phyloP scores from a whole-genome alignment of 2,113 vertebrate genomes.

The Oncorhynchus clarkii region DNA sequence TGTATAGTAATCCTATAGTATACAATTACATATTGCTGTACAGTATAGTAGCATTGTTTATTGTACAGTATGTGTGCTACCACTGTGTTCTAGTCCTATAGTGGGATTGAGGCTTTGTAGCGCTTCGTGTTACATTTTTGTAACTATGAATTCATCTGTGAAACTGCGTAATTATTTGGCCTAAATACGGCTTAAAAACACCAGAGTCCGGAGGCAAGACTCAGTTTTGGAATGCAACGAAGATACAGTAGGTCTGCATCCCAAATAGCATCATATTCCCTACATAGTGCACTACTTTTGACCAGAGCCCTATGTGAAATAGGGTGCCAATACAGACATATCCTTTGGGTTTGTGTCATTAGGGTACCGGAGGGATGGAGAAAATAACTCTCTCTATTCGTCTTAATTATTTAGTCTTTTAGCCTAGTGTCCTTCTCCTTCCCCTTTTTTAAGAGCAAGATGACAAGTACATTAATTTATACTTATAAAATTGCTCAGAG shows the following conservation, averaged over 20 bases:
- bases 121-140: conserved; percentile 23
- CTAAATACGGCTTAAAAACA: conserved; percentile 51
- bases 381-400: too few relatives aligned
- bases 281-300: conserved; percentile 1
- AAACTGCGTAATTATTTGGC: conserved; percentile 59
- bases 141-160: conserved; percentile 55
- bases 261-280: conserved; percentile 33
- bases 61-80: neutral
- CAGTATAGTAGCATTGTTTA: neutral
- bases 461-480: too few relatives aligned
- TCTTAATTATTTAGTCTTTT: too few relatives aligned
- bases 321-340: too few relatives aligned
- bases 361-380: too few relatives aligned
- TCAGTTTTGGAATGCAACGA: conserved; percentile 52
- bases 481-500: too few relatives aligned
- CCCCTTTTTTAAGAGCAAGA: too few relatives aligned
- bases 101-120: conserved; percentile 21
- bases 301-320: too few relatives aligned
- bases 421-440: too few relatives aligned
- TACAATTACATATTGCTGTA: neutral
- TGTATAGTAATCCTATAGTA: neutral
- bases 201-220: conserved; percentile 48
- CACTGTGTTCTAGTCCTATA: conserved; percentile 1
- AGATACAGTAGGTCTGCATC: conserved; percentile 34
- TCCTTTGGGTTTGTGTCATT: too few relatives aligned